phyloP scores from a whole-genome alignment of 2,797 vertebrate species.

The Hirundo rustica region DNA sequence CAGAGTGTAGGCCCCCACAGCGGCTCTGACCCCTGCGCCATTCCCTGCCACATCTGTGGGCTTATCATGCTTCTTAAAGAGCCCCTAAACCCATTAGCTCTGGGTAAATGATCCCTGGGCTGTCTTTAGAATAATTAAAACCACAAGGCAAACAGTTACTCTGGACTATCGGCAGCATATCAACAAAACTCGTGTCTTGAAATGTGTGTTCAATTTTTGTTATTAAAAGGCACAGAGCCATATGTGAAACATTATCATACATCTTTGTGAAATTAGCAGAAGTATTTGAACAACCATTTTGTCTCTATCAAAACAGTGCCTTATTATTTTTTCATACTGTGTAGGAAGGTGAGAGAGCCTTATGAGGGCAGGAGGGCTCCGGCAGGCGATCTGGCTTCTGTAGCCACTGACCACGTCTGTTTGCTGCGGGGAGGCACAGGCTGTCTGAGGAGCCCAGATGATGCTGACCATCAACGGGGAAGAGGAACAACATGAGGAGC shows the following conservation, averaged over 20 bases:
- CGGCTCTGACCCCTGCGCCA: conserved; percentile 37
- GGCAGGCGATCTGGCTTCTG: background rate
- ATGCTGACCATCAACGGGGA: background rate
- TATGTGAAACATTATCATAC: conserved; percentile 78
- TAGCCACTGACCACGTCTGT: background rate
- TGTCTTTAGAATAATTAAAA: conserved; percentile 82
- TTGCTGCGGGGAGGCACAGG: background rate
- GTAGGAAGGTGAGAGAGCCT: conserved; percentile 60
- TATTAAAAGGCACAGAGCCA: conserved; percentile 79
- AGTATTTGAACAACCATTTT: conserved; percentile 80
- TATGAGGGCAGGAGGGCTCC: conserved; percentile 5
- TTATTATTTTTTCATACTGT: conserved; percentile 35
- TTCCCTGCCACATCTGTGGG: conserved; percentile 69
- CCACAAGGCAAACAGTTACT: conserved; percentile 77
- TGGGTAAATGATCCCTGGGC: conserved; percentile 78
- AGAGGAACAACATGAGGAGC: background rate
- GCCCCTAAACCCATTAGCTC: conserved; percentile 66
- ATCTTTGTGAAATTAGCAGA: conserved; percentile 82
- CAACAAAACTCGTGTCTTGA: conserved; percentile 76
- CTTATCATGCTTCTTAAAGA: conserved; percentile 70
- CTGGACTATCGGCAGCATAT: conserved; percentile 77
- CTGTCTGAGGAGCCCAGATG: background rate
- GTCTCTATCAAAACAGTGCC: conserved; percentile 72
- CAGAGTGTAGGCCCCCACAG: background rate
- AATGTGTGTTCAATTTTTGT: conserved; percentile 82